These are phyloP conservation scores for Acheta domesticus DNA, from an alignment of 2,888 invertebrate species.

Conservation along the genomic window DNA sequence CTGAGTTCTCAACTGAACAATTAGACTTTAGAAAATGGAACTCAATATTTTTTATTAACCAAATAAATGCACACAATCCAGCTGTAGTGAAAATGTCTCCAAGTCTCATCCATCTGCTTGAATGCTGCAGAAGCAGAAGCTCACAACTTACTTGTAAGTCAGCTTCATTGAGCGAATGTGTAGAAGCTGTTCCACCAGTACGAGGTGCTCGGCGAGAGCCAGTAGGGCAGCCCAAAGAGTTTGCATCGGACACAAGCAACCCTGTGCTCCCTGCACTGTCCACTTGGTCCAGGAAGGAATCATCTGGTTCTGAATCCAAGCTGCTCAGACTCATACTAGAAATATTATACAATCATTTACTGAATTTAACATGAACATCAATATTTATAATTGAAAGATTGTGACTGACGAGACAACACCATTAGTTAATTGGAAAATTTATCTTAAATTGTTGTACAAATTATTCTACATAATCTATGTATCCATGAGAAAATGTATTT, in stretches of 20 bases:
- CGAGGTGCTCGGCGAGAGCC: conserved; percentile 39
- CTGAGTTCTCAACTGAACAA: too few relatives aligned
- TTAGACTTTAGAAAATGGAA: too few relatives aligned
- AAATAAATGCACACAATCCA: too few relatives aligned
- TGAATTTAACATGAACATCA: not conserved
- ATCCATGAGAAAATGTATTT: too few relatives aligned
- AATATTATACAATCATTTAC: conserved; percentile 26
- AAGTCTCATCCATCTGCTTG: too few relatives aligned
- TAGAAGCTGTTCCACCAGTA: conserved; percentile 46
- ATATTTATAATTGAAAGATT: not conserved
- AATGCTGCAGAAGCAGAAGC: too few relatives aligned
- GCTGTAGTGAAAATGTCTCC: too few relatives aligned
- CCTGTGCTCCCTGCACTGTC: conserved; percentile 54
- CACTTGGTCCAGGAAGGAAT: conserved; percentile 50
- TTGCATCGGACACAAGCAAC: conserved; percentile 48
- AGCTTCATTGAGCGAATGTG: conserved; percentile 84
- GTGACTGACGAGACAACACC: not conserved
- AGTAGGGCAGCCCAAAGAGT: conserved; percentile 48
- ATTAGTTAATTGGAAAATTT: too few relatives aligned
- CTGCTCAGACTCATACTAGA: conserved; percentile 69
- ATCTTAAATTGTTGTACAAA: too few relatives aligned
- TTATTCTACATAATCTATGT: too few relatives aligned
- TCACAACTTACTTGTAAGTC: conserved; percentile 66
- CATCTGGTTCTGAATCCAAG: conserved; percentile 84
- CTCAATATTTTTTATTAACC: too few relatives aligned